A percentile compares a stretch with the other conserved stretches of the same genome.
Conservation (phyloP, 92 coral and sea anemone species). For the Porites cylindrica region DNA sequence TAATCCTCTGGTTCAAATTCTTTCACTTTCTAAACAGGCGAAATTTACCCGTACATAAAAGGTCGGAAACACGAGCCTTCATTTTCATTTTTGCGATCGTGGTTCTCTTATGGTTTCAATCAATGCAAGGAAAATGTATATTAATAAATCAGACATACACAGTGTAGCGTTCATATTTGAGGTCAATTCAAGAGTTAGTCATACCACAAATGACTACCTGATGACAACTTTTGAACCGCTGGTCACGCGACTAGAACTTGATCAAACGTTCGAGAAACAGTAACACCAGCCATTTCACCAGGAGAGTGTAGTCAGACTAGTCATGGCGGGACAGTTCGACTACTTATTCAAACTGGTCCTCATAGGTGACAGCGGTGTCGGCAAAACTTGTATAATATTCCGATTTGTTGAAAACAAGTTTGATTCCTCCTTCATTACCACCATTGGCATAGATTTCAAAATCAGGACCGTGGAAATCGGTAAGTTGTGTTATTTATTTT, state of each 20-base stretch:
- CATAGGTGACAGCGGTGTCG: conserved; percentile 89
- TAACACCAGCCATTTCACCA: background rate
- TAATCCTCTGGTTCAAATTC: background rate
- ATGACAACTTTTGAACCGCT: background rate
- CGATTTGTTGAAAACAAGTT: conserved; percentile 87
- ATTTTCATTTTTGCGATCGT: background rate
- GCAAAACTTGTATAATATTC: conserved; percentile 79
- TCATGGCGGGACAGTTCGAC: conserved; percentile 81
- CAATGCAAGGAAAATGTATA: background rate
- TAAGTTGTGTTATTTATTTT: conserved; percentile 18
- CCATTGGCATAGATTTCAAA: conserved; percentile 87
- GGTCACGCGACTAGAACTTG: conserved; percentile 26
- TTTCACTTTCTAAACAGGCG: background rate
- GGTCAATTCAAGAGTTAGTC: background rate
- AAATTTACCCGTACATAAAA: background rate
- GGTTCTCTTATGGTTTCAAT: background rate
- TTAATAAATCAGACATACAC: background rate
- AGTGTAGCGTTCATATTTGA: background rate
- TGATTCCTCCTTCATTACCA: conserved; percentile 75
- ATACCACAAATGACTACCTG: background rate
- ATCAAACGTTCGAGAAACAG: conserved; percentile 26
- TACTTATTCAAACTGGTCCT: conserved; percentile 78
- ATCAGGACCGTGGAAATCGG: conserved; percentile 81
- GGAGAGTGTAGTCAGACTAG: background rate
- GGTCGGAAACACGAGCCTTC: background rate